Evolutionary conservation across 2,888 invertebrate species (phyloP).

Genomic region (Erebia epiphron): DNA sequence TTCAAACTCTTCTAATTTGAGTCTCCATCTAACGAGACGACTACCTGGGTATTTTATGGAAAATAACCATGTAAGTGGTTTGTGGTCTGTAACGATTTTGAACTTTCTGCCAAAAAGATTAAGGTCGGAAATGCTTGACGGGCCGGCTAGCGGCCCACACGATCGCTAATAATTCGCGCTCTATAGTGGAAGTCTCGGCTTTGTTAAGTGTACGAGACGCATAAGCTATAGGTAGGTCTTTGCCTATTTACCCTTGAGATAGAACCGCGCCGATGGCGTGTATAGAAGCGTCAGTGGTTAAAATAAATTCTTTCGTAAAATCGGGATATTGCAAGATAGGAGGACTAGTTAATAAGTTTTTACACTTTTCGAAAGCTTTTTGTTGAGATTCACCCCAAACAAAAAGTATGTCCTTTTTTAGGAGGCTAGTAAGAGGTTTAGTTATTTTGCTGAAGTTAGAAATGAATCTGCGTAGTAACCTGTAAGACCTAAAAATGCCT

Average conservation of each 20-base stretch:
- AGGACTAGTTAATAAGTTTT: constrained; percentile 34
- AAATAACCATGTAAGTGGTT: constrained; percentile 44
- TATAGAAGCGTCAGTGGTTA: constrained; percentile 43
- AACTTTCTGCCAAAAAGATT: constrained; percentile 31
- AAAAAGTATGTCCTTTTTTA: constrained; percentile 43
- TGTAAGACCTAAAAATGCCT: constrained; percentile 47
- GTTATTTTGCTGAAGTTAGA: constrained; percentile 48
- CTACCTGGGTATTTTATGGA: constrained; percentile 44
- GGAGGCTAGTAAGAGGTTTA: constrained; percentile 41
- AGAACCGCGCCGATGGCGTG: constrained; percentile 46
- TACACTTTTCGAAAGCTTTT: constrained; percentile 41
- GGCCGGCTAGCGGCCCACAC: constrained; percentile 42
- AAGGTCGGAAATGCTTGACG: constrained; percentile 39
- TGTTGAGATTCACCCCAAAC: constrained; percentile 40
- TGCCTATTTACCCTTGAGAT: constrained; percentile 43
- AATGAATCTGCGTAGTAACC: constrained; percentile 60
- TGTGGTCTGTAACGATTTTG: constrained; percentile 43
- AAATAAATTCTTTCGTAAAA: constrained; percentile 45
- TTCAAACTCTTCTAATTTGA: constrained; percentile 32
- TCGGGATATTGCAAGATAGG: constrained; percentile 54
- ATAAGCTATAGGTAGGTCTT: constrained; percentile 43
- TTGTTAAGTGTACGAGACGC: constrained; percentile 44
- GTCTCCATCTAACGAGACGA: constrained; percentile 42
- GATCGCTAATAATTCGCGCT: constrained; percentile 44
- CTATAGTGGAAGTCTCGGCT: constrained; percentile 42